Evolutionary conservation across 2,797 vertebrate species (phyloP).

Genomic region (Alectoris magna): DNA sequence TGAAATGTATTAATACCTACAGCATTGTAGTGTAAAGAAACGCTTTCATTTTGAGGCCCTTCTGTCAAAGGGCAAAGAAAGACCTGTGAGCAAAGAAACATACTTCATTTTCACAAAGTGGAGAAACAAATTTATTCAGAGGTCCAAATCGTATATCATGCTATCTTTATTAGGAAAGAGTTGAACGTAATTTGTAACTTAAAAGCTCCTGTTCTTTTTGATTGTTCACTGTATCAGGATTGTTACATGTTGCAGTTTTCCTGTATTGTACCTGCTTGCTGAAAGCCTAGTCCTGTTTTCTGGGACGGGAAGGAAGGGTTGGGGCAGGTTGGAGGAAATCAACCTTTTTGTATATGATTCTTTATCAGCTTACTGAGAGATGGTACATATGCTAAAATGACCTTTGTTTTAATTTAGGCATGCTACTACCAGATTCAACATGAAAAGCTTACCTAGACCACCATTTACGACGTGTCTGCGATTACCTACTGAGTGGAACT

Average conservation of each 20-base stretch:
- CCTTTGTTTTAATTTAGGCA: constrained; percentile 82
- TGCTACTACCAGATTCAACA: constrained; percentile 99
- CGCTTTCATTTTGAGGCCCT: neutral
- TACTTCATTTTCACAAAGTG: neutral
- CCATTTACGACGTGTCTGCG: constrained; percentile 1
- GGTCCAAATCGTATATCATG: neutral
- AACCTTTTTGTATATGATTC: neutral
- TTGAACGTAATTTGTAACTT: neutral
- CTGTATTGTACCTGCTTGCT: neutral
- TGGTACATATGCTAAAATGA: neutral
- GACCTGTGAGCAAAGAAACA: neutral
- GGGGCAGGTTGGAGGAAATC: too few species aligned
- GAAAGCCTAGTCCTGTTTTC: neutral
- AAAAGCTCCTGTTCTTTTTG: neutral
- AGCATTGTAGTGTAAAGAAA: neutral
- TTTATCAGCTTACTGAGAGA: neutral
- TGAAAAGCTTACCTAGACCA: constrained; percentile 92
- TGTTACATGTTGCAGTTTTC: neutral
- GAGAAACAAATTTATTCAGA: neutral
- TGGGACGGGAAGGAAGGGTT: neutral
- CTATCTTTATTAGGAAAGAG: neutral
- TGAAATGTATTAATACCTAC: neutral
- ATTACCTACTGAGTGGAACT: constrained; percentile 38
- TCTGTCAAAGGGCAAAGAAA: neutral
- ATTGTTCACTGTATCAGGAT: neutral